These are phyloP conservation scores for Elephantulus edwardii DNA, from an alignment of 2,113 vertebrate species.

Conservation along the genomic window DNA sequence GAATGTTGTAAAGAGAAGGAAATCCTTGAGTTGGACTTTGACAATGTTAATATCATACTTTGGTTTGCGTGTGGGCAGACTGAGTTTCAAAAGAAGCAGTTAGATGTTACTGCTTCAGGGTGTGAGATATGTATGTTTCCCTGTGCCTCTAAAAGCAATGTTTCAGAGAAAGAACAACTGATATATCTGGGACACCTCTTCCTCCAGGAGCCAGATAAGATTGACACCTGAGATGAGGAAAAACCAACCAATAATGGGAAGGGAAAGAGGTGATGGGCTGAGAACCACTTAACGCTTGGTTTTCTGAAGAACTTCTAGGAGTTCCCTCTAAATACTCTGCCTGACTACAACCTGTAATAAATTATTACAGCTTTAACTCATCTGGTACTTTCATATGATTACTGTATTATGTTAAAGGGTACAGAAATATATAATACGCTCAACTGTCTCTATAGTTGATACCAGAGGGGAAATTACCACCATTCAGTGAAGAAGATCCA, in stretches of 20 bases:
- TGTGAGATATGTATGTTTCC: neutral
- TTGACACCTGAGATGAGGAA: neutral
- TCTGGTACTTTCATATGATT: conserved; percentile 63
- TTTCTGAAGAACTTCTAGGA: conserved; percentile 35
- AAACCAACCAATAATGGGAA: neutral
- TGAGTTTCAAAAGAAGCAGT: neutral
- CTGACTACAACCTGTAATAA: conserved; percentile 63
- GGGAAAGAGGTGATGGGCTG: conserved; percentile 27
- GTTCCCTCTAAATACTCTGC: conserved; percentile 58
- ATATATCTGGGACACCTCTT: neutral
- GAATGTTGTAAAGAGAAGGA: neutral
- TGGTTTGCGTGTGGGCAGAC: neutral
- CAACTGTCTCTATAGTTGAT: conserved; percentile 69
- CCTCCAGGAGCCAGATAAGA: neutral
- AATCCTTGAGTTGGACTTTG: neutral
- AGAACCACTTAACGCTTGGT: conserved; percentile 14
- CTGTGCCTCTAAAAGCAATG: neutral
- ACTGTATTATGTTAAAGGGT: conserved; percentile 77
- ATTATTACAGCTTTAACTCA: conserved; percentile 76
- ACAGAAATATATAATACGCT: conserved; percentile 78
- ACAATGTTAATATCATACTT: accelerated
- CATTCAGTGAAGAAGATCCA: conserved; percentile 62
- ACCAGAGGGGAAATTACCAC: conserved; percentile 79
- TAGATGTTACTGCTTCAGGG: neutral
- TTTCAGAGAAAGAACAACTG: neutral